Evolutionary conservation across 2,113 vertebrate genomes (phyloP), one percentile per base, ranked within the genome.

Genomic region (Naja naja): DNA sequence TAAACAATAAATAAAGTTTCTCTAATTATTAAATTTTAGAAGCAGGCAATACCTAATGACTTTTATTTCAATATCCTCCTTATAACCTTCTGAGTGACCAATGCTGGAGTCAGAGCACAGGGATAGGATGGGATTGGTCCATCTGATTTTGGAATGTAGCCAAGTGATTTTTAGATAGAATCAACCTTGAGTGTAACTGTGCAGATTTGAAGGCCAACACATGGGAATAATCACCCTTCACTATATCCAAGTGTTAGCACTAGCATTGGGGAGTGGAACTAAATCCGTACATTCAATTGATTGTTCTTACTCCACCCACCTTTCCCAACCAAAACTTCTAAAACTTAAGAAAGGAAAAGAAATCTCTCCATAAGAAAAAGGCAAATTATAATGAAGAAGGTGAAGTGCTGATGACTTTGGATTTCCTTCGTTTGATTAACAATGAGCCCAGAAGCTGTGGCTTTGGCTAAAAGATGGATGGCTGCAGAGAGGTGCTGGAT

Each of bases 391-490:
- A 96, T 27, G 93, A 43, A 89, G 81, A 87, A 64, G 45, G 94
- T 95, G 60, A 93, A 91, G 93, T 87, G 93, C n/a, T 45, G 22
- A 47, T 94, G 53, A 89, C 91, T 89, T 95, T 94, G 95, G 91
- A 93, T 97, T 95, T 94, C 93, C 95, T 96, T 95, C 90, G 93
- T 96, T 97, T 94, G 58, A 95, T 95, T 92, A 97, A 95, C n/a
- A 53, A 89, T 23, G 69, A 97, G 96, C 96, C 96, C 95, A 96
- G 93, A 97, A 95, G 96, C 96, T 94, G 96, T 95, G 7, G 89
- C 92, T 94, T 94, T 96, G 97, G 97, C 96, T 95, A 91, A 93
- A 96, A 97, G 97, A 98, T 97, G 97, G 97, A 98, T 98, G 97
- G 97, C 98, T 98, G 96, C 97, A 95, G 97, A 97, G 97, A 97